Conservation (phyloP, 2,113 vertebrate genomes). For the Platanista minor region DNA sequence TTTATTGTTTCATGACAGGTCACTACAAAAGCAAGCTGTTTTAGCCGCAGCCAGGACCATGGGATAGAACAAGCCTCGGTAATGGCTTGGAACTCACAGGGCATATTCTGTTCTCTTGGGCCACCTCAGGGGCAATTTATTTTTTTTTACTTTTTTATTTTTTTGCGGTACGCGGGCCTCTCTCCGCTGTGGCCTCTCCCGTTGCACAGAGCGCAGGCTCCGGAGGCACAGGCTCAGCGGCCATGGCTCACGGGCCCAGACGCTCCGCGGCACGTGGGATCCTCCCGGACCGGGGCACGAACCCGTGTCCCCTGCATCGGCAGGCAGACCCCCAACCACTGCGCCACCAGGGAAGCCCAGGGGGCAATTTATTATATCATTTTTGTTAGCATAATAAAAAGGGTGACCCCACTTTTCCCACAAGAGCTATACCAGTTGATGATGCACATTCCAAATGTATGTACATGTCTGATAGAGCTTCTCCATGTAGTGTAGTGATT, state of each 20-base stretch:
- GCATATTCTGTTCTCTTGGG: background rate
- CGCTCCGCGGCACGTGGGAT: no score
- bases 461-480: background rate
- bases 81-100: background rate
- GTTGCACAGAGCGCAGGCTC: no score
- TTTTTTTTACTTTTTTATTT: no score
- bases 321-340: no score
- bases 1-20: constrained; percentile 47
- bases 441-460: background rate
- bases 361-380: background rate
- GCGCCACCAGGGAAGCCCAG: no score
- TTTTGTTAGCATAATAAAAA: background rate
- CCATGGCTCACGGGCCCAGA: no score
- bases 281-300: no score
- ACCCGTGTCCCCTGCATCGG: no score
- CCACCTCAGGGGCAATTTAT: background rate
- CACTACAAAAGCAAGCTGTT: background rate
- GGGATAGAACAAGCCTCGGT: background rate
- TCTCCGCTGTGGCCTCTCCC: no score
- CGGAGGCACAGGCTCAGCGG: no score
- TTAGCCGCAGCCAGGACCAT: background rate
- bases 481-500: background rate
- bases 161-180: no score
- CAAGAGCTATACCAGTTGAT: background rate
- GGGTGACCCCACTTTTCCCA: background rate